These are phyloP conservation scores for Colius striatus DNA, from an alignment of 2,113 vertebrate genomes.

Conservation along the genomic window DNA sequence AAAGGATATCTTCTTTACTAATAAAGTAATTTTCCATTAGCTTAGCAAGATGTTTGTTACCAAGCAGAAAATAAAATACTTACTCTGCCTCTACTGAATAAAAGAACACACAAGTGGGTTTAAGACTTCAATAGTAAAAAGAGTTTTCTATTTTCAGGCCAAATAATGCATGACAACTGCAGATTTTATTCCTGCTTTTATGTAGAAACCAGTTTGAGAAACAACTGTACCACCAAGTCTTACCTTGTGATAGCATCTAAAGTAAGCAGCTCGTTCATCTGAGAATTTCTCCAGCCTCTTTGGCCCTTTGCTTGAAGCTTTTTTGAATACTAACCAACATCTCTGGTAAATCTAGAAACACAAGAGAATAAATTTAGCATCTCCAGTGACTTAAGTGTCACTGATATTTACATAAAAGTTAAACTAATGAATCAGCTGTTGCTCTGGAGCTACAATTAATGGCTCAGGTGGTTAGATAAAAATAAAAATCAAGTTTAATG, in stretches of 20 bases:
- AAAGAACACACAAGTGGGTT: neutral
- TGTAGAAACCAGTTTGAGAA: neutral
- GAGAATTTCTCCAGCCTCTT: conserved; percentile 87
- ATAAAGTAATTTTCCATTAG: neutral
- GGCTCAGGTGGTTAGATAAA: neutral
- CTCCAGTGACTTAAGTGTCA: neutral
- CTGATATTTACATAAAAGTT: neutral
- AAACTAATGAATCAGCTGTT: neutral
- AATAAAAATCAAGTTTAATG: neutral
- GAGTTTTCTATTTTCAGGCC: neutral
- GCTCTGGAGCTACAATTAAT: neutral
- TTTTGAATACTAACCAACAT: conserved; percentile 88
- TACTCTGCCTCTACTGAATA: neutral
- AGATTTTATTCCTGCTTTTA: neutral
- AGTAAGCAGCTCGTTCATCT: conserved; percentile 85
- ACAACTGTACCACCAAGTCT: neutral
- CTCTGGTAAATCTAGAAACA: conserved; percentile 84
- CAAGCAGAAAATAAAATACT: neutral
- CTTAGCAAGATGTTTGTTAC: neutral
- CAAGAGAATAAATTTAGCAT: conserved; percentile 9
- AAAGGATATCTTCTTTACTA: neutral
- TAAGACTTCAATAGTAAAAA: neutral
- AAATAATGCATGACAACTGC: neutral
- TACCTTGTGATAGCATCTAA: conserved; percentile 87
- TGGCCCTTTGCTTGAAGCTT: conserved; percentile 87